Percentiles rank a stretch among this genome's conserved stretches.
Evolutionary conservation across 2,113 vertebrate genomes (phyloP).

Genomic region (Eurypyga helias): DNA sequence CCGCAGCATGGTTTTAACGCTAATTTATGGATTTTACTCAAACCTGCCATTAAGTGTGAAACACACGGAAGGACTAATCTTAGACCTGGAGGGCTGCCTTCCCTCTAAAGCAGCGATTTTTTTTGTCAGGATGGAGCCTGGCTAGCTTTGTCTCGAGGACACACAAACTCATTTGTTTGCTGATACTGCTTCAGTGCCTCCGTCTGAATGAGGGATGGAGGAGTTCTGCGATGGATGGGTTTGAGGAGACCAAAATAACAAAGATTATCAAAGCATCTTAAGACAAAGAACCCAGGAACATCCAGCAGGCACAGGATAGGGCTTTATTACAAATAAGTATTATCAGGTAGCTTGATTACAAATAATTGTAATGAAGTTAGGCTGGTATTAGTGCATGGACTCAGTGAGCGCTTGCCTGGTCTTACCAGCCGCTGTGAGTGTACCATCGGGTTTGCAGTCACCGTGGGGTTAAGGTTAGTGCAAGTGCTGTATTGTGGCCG

Average conservation of each 20-base stretch:
- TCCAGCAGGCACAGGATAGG: background rate
- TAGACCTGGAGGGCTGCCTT: background rate
- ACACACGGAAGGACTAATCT: background rate
- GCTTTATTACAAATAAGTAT: background rate
- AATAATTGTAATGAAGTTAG: background rate
- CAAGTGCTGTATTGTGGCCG: background rate
- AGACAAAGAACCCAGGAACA: background rate
- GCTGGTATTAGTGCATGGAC: fast-evolving
- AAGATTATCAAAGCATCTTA: no score
- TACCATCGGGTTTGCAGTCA: background rate
- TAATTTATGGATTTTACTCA: background rate
- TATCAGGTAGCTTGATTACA: background rate
- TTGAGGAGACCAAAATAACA: background rate
- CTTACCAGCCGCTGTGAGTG: background rate
- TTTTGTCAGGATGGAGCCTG: background rate
- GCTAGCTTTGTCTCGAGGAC: background rate
- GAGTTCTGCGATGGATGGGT: background rate
- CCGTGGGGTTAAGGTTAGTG: background rate
- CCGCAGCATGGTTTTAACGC: background rate
- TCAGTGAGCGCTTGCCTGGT: background rate
- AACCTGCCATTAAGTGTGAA: background rate
- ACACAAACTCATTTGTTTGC: background rate
- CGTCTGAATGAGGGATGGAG: background rate
- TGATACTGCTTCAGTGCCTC: background rate
- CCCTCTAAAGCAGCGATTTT: background rate